Evolutionary conservation across 2,888 invertebrate species (phyloP).

Genomic region (Scotopteryx bipunctaria): DNA sequence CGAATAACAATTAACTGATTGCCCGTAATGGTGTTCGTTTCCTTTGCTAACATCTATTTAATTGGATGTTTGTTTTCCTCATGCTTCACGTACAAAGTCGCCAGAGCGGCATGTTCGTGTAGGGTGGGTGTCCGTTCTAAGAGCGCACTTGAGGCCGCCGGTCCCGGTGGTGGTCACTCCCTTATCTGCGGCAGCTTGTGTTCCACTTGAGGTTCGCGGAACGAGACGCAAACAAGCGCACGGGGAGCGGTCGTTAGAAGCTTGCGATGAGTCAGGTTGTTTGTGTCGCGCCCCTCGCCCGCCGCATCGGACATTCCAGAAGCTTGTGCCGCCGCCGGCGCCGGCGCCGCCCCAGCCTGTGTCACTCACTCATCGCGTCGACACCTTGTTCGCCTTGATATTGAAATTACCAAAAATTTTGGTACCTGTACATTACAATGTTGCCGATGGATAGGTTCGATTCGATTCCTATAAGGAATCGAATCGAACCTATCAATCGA

Average conservation of each 20-base stretch:
- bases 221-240: slow-evolving; percentile 1
- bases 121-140: neutral
- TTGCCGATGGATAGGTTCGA: no score
- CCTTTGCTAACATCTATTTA: neutral
- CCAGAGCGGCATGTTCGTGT: neutral
- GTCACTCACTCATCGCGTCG: no score
- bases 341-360: neutral
- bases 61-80: slow-evolving; percentile 1
- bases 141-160: neutral
- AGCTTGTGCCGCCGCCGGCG: neutral
- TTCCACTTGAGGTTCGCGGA: neutral
- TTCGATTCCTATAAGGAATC: no score
- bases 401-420: no score
- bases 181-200: neutral
- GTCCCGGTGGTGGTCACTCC: neutral
- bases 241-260: slow-evolving; percentile 13
- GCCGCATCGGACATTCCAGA: slow-evolving; percentile 36
- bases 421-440: no score
- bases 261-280: slow-evolving; percentile 34
- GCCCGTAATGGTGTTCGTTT: neutral
- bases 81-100: no score
- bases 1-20: neutral
- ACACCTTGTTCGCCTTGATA: no score
- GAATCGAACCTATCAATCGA: no score
- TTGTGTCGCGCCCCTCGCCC: slow-evolving; percentile 22